Base-by-base conservation (phyloP, 2,888 invertebrate species). In the Aphodius sticticus region DNA sequence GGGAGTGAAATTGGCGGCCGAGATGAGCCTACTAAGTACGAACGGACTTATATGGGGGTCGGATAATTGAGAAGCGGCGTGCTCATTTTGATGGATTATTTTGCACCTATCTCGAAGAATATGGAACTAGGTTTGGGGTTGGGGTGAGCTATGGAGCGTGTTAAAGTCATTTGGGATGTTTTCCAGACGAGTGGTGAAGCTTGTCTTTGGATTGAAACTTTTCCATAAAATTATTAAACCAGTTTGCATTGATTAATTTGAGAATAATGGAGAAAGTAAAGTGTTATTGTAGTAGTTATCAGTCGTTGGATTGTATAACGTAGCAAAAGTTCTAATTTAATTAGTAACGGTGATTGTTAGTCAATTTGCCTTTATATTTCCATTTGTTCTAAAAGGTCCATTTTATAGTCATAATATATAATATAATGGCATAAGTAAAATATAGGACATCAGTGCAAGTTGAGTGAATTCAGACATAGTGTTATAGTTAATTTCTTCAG, bases 1-100 rank as follows among this genome's bases (percentile, higher is more conserved):
- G 35, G 35, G 36, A 35, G 36, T 5, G 36, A 35, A 74, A 74
- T 26, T 37, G 2, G 71, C n/a, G n/a, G 35, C 12, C 74, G 74
- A 35, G 74, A 74, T 74, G 74, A 74, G 74, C 74, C 36, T 74
- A 74, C 74, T 74, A 35, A 36, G 53, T 37, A n/a, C 74, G 74
- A n/a, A 12, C 74, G 35, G 36, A 71, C 26, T 26, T 35, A 35
- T 71, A 71, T 71, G 15, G 35, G 71, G 71, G 71, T 16, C 15
- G 71, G 37, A 74, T 74, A 74, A 74, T 74, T 35, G 74, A 37
- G 74, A 74, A 35, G 74, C 37, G 74, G 74, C 37, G 74, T 35
- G 37, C 74, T 74, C 37, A 74, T 74, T 74, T 74, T 37, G 74
- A 74, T 74, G 74, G 74, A 37, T 74, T 74, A 74, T 74, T 74